A percentile compares a stretch with the other conserved stretches of the same genome.
phyloP scores from a whole-genome alignment of 2,888 invertebrate species.

The Megaustenia siamemsis region DNA sequence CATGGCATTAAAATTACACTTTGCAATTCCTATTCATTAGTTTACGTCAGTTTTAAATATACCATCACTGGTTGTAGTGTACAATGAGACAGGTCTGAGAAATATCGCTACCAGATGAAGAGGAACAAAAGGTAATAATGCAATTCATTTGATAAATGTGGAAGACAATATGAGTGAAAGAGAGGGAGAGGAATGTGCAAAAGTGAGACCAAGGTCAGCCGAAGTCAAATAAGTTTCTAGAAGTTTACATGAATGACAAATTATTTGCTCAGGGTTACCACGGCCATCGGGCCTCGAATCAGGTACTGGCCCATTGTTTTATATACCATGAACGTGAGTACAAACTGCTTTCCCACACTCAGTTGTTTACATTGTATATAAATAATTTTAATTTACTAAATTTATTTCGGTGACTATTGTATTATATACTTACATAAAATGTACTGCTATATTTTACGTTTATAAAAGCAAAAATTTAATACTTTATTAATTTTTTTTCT shows the following conservation, averaged over 20 bases:
- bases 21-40: too few relatives aligned
- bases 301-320: background rate
- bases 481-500: background rate
- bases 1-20: too few relatives aligned
- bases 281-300: slow-evolving; percentile 39
- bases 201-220: slow-evolving; percentile 31
- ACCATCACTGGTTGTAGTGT: too few relatives aligned
- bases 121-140: too few relatives aligned
- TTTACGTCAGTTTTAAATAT: too few relatives aligned
- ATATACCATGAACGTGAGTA: background rate
- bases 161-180: too few relatives aligned
- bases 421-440: background rate
- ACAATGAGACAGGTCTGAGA: too few relatives aligned
- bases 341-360: background rate
- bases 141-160: too few relatives aligned
- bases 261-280: slow-evolving; percentile 54
- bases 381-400: background rate
- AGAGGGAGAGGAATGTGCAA: too few relatives aligned
- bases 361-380: background rate
- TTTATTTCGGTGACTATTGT: background rate
- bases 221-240: slow-evolving; percentile 54
- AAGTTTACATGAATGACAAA: slow-evolving; percentile 48
- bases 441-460: background rate
- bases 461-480: background rate
- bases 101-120: too few relatives aligned